phyloP scores from a whole-genome alignment of 2,888 invertebrate species.

The Acrobasis consociella region DNA sequence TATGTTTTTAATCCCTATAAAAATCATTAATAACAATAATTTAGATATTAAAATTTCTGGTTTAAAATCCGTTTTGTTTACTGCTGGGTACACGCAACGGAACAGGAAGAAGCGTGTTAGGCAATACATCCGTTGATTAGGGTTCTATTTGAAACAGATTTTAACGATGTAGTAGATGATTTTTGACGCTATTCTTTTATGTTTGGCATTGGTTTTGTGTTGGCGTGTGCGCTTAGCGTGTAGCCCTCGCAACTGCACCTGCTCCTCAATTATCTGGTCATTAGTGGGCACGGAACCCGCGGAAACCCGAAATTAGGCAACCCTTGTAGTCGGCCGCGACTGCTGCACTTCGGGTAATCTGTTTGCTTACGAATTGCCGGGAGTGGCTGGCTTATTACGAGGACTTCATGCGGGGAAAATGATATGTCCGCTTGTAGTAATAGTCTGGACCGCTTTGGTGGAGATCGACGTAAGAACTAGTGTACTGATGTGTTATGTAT shows the following conservation, averaged over 20 bases:
- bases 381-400: not conserved
- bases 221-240: slow-evolving; percentile 75
- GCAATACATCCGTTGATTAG: slow-evolving; percentile 25
- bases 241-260: slow-evolving; percentile 60
- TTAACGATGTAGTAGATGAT: slow-evolving; percentile 7
- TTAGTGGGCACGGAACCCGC: slow-evolving; percentile 62
- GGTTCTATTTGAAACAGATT: slow-evolving; percentile 8
- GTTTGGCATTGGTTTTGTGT: slow-evolving; percentile 39
- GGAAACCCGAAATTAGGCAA: slow-evolving; percentile 54
- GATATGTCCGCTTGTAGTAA: not conserved
- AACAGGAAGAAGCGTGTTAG: slow-evolving; percentile 27
- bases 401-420: no score
- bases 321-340: slow-evolving; percentile 25
- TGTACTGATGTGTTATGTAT: no score
- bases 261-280: slow-evolving; percentile 71
- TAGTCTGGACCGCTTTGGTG: not conserved
- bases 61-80: not conserved
- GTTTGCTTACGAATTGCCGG: slow-evolving; percentile 22
- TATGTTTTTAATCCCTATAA: no score
- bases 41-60: not conserved
- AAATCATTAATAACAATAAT: not conserved
- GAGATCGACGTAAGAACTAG: no score
- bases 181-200: slow-evolving; percentile 12
- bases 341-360: slow-evolving; percentile 22
- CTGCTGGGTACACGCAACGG: slow-evolving; percentile 25